Conservation (phyloP, 2,797 vertebrate genomes). For the Bryconaethiops microstoma region DNA sequence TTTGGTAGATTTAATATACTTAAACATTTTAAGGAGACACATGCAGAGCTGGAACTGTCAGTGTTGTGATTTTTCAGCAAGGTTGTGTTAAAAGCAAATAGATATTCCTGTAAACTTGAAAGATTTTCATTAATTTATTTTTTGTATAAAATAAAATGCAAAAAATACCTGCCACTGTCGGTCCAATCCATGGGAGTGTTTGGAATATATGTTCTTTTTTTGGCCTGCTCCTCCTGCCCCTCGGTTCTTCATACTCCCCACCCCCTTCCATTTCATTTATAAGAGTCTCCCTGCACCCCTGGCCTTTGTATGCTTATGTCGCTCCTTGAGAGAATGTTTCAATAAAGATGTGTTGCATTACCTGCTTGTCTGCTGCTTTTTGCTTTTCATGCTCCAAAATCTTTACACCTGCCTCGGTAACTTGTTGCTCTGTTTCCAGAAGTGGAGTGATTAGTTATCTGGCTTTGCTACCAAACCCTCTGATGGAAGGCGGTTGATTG, state of each 20-base stretch:
- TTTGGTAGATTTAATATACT: constrained; percentile 74
- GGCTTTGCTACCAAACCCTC: constrained; percentile 4
- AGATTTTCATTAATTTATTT: constrained; percentile 89
- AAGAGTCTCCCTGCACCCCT: constrained; percentile 58
- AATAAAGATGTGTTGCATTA: constrained; percentile 86
- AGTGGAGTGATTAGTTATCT: constrained; percentile 16
- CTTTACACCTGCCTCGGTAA: constrained; percentile 34
- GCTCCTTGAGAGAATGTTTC: constrained; percentile 84
- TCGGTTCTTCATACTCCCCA: constrained; percentile 44
- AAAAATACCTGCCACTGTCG: constrained; percentile 80
- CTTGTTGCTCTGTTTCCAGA: constrained; percentile 28
- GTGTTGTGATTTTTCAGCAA: constrained; percentile 74
- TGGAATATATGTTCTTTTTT: constrained; percentile 60
- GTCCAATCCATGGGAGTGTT: constrained; percentile 71
- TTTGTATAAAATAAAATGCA: constrained; percentile 87
- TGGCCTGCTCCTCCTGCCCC: constrained; percentile 58
- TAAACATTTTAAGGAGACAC: constrained; percentile 73
- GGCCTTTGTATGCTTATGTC: constrained; percentile 80
- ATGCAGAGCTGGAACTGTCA: constrained; percentile 75
- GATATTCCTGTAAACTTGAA: constrained; percentile 90
- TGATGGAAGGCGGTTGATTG: constrained; percentile 12
- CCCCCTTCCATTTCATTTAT: constrained; percentile 54
- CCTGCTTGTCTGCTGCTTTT: constrained; percentile 62
- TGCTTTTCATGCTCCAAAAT: constrained; percentile 47
- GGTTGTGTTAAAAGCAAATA: constrained; percentile 78